phyloP scores from a whole-genome alignment of 1,140 invertebrate species.

The Ostrea edulis region DNA sequence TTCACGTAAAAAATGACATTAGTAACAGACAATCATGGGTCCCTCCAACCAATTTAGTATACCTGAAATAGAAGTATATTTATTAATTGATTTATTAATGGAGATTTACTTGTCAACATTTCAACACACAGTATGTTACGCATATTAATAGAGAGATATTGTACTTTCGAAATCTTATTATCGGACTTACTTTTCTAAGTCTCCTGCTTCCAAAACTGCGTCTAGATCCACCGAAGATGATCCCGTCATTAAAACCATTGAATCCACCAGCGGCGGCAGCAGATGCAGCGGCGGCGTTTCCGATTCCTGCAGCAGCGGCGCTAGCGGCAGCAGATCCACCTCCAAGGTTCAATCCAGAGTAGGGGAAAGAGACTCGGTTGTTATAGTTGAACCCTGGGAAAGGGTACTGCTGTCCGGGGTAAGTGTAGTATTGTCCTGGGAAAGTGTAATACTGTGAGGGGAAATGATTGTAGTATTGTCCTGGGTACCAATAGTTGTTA shows the following conservation, averaged over 20 bases:
- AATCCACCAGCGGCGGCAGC: neutral
- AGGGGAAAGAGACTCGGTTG: neutral
- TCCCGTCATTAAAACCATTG: neutral
- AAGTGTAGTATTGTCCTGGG: neutral
- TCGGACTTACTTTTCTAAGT: neutral
- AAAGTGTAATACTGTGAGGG: neutral
- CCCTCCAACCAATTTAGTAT: no score
- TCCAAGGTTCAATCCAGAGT: neutral
- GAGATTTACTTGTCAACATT: neutral
- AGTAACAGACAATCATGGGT: no score
- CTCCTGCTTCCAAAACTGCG: neutral
- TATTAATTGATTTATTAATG: neutral
- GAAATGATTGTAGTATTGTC: neutral
- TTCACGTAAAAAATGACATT: no score
- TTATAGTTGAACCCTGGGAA: neutral
- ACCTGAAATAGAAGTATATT: no score
- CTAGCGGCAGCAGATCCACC: neutral
- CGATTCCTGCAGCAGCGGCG: neutral
- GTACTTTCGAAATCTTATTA: neutral
- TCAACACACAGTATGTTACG: no score
- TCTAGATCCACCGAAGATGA: neutral
- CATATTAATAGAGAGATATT: neutral
- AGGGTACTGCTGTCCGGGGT: neutral
- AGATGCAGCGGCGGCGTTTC: neutral
- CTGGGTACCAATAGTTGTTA: neutral